Conservation (phyloP, 2,888 invertebrate species). For the Aethes cnicana region DNA sequence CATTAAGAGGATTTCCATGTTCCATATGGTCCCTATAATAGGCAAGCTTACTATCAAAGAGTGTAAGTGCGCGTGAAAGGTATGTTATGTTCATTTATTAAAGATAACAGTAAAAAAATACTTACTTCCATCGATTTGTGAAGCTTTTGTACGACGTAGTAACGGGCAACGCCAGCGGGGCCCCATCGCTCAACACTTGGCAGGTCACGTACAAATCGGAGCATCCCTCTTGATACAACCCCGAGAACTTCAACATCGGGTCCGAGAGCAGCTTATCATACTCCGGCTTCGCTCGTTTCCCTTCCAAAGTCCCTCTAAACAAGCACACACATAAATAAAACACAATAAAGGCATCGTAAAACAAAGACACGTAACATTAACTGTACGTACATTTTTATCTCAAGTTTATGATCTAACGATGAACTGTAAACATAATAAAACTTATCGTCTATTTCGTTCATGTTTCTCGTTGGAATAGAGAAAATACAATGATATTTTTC, state of each 20-base stretch:
- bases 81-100: too few species aligned
- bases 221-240: slow-evolving; percentile 91
- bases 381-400: slow-evolving; percentile 93
- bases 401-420: slow-evolving; percentile 91
- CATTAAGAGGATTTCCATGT: too few species aligned
- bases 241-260: slow-evolving; percentile 95
- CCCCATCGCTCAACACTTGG: slow-evolving; percentile 91
- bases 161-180: slow-evolving; percentile 92
- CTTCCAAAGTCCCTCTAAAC: slow-evolving; percentile 94
- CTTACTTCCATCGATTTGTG: slow-evolving; percentile 95
- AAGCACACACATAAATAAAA: too few species aligned
- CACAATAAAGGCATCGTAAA: too few species aligned
- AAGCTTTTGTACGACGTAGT: slow-evolving; percentile 96
- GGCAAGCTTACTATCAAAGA: too few species aligned
- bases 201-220: slow-evolving; percentile 95
- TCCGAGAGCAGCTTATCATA: slow-evolving; percentile 93
- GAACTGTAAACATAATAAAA: slow-evolving; percentile 95
- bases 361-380: too few species aligned
- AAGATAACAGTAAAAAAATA: slow-evolving; percentile 34
- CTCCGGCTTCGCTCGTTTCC: slow-evolving; percentile 91
- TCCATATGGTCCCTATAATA: too few species aligned
- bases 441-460: slow-evolving; percentile 90
- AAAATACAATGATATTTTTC: background rate
- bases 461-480: slow-evolving; percentile 44
- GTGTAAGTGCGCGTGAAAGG: too few species aligned